Evolutionary conservation across 1,140 invertebrate genomes (phyloP), one percentile per base, ranked within the genome.

Genomic region (Atopsyche davidsoni): DNA sequence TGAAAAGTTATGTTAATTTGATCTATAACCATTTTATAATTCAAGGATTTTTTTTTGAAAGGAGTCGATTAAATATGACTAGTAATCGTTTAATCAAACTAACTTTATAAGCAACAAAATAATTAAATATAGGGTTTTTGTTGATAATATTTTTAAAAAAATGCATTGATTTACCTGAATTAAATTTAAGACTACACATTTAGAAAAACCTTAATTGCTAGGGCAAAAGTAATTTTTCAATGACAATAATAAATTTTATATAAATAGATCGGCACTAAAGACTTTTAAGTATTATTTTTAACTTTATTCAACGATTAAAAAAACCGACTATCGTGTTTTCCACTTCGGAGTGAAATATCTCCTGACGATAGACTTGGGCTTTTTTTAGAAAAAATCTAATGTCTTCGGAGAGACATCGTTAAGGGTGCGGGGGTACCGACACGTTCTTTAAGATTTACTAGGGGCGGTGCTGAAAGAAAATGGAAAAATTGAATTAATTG

Each of bases 391-490:
- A 50, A 50, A 50, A 49, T 24, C 32, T 28, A 49, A 41, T 34
- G 38, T 50, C 47, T 25, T 50, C 43, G 32, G 47, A 23, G 31
- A 42, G 24, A 50, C 18, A 40, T 50, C 40, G 39, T 50, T 50
- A 50, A n/a, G 39, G 31, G 39, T 42, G 10, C 9, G 40, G 31
- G 21, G 23, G 36, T 19, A 50, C 34, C 25, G 47, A 50, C 47
- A 50, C 47, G 47, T 50, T 50, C 34, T 50, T 49, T 17, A 41
- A 49, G 36, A 49, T 49, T 49, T 49, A 41, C 42, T 35, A 9
- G 21, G 3, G 18, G 45, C n/a, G 45, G 35, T 32, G 23, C 22
- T 39, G 11, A 19, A 39, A 39, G 11, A 4, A 7, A 39, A 39
- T 39, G 18, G 4, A 39, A 18, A 17, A 39, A 39, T 17, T 17